phyloP scores from a whole-genome alignment of 2,888 invertebrate genomes.

The Thymelicus sylvestris region DNA sequence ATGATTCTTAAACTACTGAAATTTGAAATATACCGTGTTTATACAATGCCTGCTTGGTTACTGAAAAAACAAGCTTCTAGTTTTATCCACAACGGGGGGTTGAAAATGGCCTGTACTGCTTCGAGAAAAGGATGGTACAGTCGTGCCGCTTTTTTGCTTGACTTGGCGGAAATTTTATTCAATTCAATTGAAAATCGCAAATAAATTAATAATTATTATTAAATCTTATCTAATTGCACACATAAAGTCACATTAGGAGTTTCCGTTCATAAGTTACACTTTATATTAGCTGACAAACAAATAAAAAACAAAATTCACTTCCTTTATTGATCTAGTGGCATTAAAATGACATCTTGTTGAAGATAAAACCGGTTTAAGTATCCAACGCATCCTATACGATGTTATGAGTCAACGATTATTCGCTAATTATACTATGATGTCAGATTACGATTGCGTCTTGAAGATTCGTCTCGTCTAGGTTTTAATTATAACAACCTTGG shows the following conservation, averaged over 20 bases:
- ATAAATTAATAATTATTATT: not conserved
- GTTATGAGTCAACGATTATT: conserved; percentile 24
- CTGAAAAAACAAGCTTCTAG: too few species aligned
- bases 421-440: conserved; percentile 30
- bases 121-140: too few species aligned
- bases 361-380: conserved; percentile 20
- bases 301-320: conserved; percentile 22
- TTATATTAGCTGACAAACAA: conserved; percentile 19
- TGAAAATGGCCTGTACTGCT: too few species aligned
- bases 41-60: too few species aligned
- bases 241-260: conserved; percentile 10
- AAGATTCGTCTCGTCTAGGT: conserved; percentile 8
- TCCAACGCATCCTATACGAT: not conserved
- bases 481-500: not conserved
- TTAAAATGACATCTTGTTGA: conserved; percentile 25
- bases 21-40: too few species aligned
- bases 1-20: too few species aligned
- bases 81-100: too few species aligned
- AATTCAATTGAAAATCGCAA: not conserved
- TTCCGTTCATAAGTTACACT: conserved; percentile 7
- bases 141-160: too few species aligned
- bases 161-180: not conserved
- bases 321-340: conserved; percentile 31
- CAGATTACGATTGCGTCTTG: conserved; percentile 23
- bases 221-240: not conserved